A percentile compares a stretch with the other conserved stretches of the same genome.
phyloP scores from a whole-genome alignment of 2,113 vertebrate species.

The Halichoeres trimaculatus region DNA sequence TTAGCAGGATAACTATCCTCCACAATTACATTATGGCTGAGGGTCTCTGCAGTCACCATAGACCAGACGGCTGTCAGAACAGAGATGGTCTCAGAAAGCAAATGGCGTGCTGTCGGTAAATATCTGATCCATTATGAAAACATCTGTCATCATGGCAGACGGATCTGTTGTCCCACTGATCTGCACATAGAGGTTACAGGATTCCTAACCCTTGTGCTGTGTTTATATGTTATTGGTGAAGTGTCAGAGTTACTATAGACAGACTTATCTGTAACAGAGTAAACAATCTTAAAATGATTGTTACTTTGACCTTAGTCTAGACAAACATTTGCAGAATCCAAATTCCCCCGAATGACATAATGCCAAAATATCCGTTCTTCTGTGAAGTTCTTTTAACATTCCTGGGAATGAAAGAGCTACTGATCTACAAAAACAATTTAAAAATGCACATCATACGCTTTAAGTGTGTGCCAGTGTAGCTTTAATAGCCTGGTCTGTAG shows the following conservation, averaged over 20 bases:
- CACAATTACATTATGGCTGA: conserved; percentile 53
- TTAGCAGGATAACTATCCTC: conserved; percentile 13
- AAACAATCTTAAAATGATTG: no score
- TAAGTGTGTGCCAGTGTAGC: no score
- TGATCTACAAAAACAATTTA: not conserved
- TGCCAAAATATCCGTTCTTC: no score
- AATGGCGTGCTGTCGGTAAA: conserved; percentile 10
- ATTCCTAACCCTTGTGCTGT: not conserved
- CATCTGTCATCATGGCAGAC: conserved; percentile 25
- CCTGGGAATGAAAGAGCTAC: no score
- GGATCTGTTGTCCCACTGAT: conserved; percentile 24
- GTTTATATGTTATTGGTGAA: not conserved
- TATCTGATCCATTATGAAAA: not conserved
- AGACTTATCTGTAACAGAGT: no score
- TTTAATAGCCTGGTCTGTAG: not conserved
- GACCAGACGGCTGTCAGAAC: conserved; percentile 11
- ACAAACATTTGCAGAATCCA: no score
- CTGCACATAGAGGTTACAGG: not conserved
- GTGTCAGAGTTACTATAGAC: not conserved
- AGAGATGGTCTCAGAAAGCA: conserved; percentile 19
- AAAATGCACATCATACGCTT: not conserved
- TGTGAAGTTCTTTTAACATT: no score
- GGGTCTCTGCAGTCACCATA: conserved; percentile 10
- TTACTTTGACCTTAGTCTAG: no score
- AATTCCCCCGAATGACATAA: no score